A percentile compares a stretch with the other conserved stretches of the same genome.
Conservation (phyloP, 2,888 invertebrate genomes). For the Ectobius pallidus region DNA sequence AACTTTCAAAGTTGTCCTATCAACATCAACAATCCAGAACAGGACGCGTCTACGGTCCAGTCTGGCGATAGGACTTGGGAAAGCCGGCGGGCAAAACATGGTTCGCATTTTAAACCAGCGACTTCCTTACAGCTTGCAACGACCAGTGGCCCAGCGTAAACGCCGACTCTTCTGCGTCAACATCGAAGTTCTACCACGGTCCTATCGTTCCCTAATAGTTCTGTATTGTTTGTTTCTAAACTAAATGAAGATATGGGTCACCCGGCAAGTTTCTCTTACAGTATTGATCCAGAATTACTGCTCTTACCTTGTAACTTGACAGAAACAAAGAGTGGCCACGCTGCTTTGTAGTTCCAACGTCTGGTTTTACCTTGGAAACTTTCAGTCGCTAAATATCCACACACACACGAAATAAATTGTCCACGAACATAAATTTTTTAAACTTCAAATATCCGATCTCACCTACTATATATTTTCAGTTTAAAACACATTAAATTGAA, state of each 20-base stretch:
- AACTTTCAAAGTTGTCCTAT: background rate
- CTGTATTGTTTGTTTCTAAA: slow-evolving; percentile 16
- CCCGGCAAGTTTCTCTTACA: slow-evolving; percentile 41
- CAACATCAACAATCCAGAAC: background rate
- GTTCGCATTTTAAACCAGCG: slow-evolving; percentile 42
- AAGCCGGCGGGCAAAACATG: slow-evolving; percentile 41
- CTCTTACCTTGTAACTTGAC: slow-evolving; percentile 45
- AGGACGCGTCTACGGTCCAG: slow-evolving; percentile 14
- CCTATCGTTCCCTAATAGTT: background rate
- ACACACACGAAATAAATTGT: slow-evolving; percentile 35
- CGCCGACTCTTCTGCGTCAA: slow-evolving; percentile 32
- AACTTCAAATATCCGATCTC: slow-evolving; percentile 37
- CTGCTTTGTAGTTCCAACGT: slow-evolving; percentile 45
- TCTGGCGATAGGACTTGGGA: slow-evolving; percentile 28
- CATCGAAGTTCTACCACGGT: slow-evolving; percentile 10
- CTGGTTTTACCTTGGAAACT: slow-evolving; percentile 39
- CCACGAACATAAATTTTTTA: slow-evolving; percentile 40
- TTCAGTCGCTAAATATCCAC: slow-evolving; percentile 40
- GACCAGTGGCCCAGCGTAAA: slow-evolving; percentile 34
- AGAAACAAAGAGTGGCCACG: slow-evolving; percentile 46
- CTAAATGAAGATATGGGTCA: slow-evolving; percentile 36
- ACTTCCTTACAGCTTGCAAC: slow-evolving; percentile 34
- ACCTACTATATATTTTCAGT: slow-evolving; percentile 35
- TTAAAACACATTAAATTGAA: slow-evolving; percentile 41
- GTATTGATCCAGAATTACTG: slow-evolving; percentile 45